Evolutionary conservation across 1,140 invertebrate species (phyloP).

Genomic region (Macrotrachela quadricornifera): DNA sequence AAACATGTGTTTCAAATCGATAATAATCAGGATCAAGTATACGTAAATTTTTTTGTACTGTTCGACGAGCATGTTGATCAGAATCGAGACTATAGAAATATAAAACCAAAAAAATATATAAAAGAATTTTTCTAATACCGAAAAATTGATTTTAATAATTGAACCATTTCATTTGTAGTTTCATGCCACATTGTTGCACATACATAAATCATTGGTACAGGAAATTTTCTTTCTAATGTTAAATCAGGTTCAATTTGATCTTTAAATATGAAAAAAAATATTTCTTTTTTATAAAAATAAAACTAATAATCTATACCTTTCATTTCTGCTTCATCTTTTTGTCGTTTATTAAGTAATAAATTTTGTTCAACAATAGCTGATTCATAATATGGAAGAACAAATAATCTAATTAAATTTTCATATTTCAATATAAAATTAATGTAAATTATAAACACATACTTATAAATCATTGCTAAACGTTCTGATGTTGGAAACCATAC

Average conservation of each 20-base stretch:
- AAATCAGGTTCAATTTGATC: too few species aligned
- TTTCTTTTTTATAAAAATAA: background rate
- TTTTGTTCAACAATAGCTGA: background rate
- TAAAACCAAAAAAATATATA: background rate
- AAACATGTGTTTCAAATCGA: constrained; percentile 8
- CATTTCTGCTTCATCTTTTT: background rate
- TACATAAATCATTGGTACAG: constrained; percentile 20
- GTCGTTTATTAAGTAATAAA: constrained; percentile 5
- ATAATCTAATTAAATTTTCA: background rate
- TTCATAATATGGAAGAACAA: background rate
- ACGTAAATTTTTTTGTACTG: background rate
- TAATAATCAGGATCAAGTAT: constrained; percentile 7
- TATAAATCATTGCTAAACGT: constrained; percentile 70
- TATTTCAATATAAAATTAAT: too few species aligned
- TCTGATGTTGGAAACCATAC: constrained; percentile 93
- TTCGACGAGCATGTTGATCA: constrained; percentile 7
- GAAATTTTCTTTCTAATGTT: background rate
- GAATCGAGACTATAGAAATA: constrained; percentile 2
- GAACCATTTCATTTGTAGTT: constrained; percentile 30
- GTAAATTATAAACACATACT: too few species aligned
- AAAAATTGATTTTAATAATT: constrained; percentile 30
- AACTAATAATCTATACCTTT: too few species aligned
- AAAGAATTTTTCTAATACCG: constrained; percentile 13
- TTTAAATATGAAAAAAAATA: background rate
- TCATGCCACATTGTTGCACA: constrained; percentile 36